These are phyloP conservation scores for Phragmatobia fuliginosa DNA, from an alignment of 2,888 invertebrate species.

Conservation along the genomic window DNA sequence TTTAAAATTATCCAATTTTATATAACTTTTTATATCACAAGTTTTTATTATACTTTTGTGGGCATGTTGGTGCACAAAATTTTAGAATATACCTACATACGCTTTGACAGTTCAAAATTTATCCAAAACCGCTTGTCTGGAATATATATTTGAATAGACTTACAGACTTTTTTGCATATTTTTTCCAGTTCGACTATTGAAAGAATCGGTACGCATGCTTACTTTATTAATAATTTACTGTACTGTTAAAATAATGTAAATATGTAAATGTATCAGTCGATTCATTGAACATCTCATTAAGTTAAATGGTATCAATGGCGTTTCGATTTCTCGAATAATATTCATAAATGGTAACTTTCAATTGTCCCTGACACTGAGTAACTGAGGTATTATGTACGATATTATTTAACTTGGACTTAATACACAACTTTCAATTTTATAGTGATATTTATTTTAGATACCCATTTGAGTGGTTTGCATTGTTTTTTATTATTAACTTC, in stretches of 20 bases:
- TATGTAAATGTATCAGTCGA: conserved; percentile 3
- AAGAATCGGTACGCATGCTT: conserved; percentile 81
- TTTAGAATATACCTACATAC: conserved; percentile 54
- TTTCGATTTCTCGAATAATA: not conserved
- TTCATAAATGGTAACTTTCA: not conserved
- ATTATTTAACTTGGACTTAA: conserved; percentile 33
- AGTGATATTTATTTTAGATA: not conserved
- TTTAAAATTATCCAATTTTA: conserved; percentile 54
- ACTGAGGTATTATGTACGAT: conserved; percentile 12
- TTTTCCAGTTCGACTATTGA: conserved; percentile 77
- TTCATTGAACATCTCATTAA: conserved; percentile 35
- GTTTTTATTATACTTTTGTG: conserved; percentile 67
- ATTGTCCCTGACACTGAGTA: not conserved
- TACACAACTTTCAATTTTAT: conserved; percentile 37
- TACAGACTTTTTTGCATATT: conserved; percentile 65
- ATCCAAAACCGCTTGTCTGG: conserved; percentile 53
- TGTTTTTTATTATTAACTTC: not conserved
- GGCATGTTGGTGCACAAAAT: conserved; percentile 78
- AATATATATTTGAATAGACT: conserved; percentile 55
- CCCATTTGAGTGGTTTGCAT: not conserved
- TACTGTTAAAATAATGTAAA: conserved; percentile 30
- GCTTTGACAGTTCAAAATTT: conserved; percentile 66
- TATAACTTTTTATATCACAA: conserved; percentile 60
- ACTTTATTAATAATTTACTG: conserved; percentile 44
- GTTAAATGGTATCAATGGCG: conserved; percentile 6